phyloP scores from a whole-genome alignment of 1,140 invertebrate species.

The Trichonephila clavipes region DNA sequence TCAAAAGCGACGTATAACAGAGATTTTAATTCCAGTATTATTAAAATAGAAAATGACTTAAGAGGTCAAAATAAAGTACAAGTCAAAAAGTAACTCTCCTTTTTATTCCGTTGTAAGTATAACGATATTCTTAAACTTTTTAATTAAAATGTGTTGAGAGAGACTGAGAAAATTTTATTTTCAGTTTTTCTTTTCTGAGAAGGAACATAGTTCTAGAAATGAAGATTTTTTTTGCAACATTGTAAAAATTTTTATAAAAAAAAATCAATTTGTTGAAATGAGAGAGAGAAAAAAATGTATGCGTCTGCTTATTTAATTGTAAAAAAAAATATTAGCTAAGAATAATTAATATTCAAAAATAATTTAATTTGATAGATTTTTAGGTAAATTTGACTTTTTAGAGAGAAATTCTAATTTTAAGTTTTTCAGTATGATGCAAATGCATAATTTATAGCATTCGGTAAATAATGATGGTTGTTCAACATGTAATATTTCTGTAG shows the following conservation, averaged over 20 bases:
- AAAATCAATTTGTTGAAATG: too few relatives aligned
- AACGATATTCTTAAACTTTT: conserved; percentile 14
- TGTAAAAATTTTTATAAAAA: not conserved
- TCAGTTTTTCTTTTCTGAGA: not conserved
- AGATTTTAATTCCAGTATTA: conserved; percentile 9
- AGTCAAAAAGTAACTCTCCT: not conserved
- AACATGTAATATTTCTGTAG: too few relatives aligned
- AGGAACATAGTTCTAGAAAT: not conserved
- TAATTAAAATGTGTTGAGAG: not conserved
- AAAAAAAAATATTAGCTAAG: too few relatives aligned
- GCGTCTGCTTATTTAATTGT: too few relatives aligned
- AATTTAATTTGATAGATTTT: too few relatives aligned
- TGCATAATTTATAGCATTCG: too few relatives aligned
- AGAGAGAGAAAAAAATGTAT: too few relatives aligned
- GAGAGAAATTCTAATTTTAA: too few relatives aligned
- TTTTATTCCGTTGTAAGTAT: not conserved
- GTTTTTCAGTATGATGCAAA: too few relatives aligned
- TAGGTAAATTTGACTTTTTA: too few relatives aligned
- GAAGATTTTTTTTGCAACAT: not conserved
- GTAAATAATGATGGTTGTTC: too few relatives aligned
- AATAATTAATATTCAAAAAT: too few relatives aligned
- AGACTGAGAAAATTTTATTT: not conserved
- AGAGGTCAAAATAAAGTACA: not conserved
- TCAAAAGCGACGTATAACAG: not conserved
- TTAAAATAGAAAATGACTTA: conserved; percentile 28